Base-by-base conservation (phyloP, 1,140 invertebrate species). In the Heliconius hewitsoni region DNA sequence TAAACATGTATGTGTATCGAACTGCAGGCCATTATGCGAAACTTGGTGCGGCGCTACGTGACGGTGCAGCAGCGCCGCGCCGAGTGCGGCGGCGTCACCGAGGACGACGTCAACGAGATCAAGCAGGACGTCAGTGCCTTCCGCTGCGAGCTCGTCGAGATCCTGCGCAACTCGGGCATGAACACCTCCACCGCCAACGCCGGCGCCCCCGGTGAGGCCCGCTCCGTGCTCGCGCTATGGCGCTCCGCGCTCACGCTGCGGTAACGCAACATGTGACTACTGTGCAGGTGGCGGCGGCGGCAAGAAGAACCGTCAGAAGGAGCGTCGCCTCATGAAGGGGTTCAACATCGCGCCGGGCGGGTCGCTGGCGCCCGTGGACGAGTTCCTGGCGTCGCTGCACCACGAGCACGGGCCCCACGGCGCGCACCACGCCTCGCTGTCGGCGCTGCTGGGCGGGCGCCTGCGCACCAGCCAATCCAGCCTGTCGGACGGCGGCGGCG, bases 71-170 rank as follows among this genome's bases (percentile, higher is more conserved):
- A 99, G 94, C 95, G 98, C 57, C 98, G 98, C 90, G 98, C 98
- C 0, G 98, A 99, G 87, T 97, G 97, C 87, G 97, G 99, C 93
- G 98, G 98, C n/a, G 98, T 99, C 9, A 99, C 98, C 0, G 98
- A 99, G 94, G 99, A 99, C 90, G 99, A 99, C 94, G 98, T 99
- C 46, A 99, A 99, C 94, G 99, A 99, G 95, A 99, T 99, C 81
- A 99, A 99, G 94, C 98, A 99, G 95, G 98, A 99, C 91, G 99
- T 99, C 78, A 98, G 98, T 71, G 97, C 98, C 5, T 98, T 99
- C 94, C 96, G 98, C 66, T 99, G 97, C 95, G 99, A 99, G 94
- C 95, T 99, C 8, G 97, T 99, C 57, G 98, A 99, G 95, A 99
- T 99, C 83, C 95, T 99, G 23, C 98, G 98, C 90, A 98, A 98